phyloP scores from a whole-genome alignment of 2,797 vertebrate species.

The Myripristis murdjan region DNA sequence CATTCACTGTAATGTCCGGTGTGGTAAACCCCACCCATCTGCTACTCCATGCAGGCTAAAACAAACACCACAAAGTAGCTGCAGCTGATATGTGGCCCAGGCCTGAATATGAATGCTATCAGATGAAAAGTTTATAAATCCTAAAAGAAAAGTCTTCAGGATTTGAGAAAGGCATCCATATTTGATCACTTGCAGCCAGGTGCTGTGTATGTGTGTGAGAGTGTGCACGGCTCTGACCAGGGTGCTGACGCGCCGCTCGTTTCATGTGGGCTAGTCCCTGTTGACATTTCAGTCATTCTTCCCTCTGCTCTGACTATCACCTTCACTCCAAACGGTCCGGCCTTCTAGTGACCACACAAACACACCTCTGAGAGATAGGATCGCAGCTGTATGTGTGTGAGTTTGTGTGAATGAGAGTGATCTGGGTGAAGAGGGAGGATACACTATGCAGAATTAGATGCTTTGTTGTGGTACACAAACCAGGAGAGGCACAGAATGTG shows the following conservation, averaged over 20 bases:
- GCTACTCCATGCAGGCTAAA: background rate
- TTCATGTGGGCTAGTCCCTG: conserved; percentile 22
- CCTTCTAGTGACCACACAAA: conserved; percentile 37
- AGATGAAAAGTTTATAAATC: background rate
- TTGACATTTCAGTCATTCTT: conserved; percentile 52
- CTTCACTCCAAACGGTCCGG: conserved; percentile 25
- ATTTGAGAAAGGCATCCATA: background rate
- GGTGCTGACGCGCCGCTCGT: too few species aligned
- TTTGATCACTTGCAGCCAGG: background rate
- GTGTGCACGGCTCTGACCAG: background rate
- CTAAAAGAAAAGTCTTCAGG: background rate
- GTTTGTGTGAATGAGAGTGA: conserved; percentile 20
- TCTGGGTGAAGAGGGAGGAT: background rate
- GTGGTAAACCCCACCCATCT: background rate
- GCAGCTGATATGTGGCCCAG: background rate
- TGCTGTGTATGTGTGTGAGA: conserved; percentile 17
- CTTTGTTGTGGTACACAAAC: background rate
- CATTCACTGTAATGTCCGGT: background rate
- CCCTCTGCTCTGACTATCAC: background rate
- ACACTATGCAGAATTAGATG: background rate
- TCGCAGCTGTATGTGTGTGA: background rate
- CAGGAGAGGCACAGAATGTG: background rate
- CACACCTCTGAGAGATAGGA: conserved; percentile 14
- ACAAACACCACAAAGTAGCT: background rate
- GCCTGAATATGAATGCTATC: background rate